Evolutionary conservation across 2,113 vertebrate species (phyloP), one percentile per base, ranked within the genome.

Genomic region (Glaucidium brasilianum): DNA sequence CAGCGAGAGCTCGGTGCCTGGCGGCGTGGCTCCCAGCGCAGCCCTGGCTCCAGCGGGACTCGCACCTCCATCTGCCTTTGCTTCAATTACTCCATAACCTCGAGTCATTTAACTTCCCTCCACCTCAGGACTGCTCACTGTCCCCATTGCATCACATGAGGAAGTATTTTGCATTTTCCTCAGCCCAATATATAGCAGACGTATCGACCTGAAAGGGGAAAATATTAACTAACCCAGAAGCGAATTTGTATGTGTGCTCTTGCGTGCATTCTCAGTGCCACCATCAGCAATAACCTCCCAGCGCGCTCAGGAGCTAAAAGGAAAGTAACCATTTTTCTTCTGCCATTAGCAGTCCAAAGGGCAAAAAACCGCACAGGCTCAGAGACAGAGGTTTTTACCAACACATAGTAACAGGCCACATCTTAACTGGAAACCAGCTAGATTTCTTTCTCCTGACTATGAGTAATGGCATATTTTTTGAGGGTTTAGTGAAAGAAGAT

Each of bases 231-330:
- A 39, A 53, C 2, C 35, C 67, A 32, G 84, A 17, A 82, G 75
- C 5, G 5, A 22, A 27, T 0, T 0, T 2, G 29, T 3, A 49
- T 1, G 30, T 3, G 5, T 2, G 15, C 49, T 85, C 53, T 64
- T 25, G 52, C 15, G 1, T 18, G 19, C 27, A 1, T 6, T 7
- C 13, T 14, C 47, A 14, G 62, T 22, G 88, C 60, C 71, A 17
- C 53, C 66, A 1, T 1, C 77, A 6, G 85, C 55, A 4, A 0
- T 23, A 37, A 32, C 27, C 64, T 17, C 35, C 43, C 60, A 6
- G 72, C 18, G 1, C 56, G 2, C 21, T 4, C 12, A 0, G 76
- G 34, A 90, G 16, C 66, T 13, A 1, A 0, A 8, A 14, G 30
- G 72, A 62, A 78, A 53, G 23, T 0, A 34, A 55, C 64, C 1